phyloP scores from a whole-genome alignment of 2,888 invertebrate species.

The Piscicola geometra region DNA sequence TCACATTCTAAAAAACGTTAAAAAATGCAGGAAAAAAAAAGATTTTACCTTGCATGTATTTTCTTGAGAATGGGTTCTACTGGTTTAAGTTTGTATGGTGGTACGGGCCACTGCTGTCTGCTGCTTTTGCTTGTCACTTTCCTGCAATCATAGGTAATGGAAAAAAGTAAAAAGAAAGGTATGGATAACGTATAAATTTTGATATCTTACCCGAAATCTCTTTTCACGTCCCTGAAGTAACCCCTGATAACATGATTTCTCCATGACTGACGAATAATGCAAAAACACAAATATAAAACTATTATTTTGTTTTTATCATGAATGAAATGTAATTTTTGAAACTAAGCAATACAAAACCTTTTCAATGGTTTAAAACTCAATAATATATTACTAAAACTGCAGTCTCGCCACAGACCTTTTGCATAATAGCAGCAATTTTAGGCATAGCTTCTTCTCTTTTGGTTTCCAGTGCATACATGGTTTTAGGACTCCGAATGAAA shows the following conservation, averaged over 20 bases:
- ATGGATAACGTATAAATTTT: no score
- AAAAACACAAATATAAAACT: no score
- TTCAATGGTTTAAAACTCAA: no score
- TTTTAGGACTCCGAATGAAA: constrained; percentile 86
- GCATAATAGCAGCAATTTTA: constrained; percentile 81
- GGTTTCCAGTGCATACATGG: constrained; percentile 80
- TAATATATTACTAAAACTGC: neutral
- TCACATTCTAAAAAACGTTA: neutral
- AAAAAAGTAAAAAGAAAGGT: no score
- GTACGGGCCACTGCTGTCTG: constrained; percentile 69
- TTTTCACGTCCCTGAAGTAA: constrained; percentile 17
- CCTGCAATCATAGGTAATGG: no score
- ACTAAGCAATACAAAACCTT: no score
- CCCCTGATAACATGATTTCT: constrained; percentile 26
- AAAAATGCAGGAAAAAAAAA: constrained; percentile 3
- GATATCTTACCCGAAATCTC: constrained; percentile 13
- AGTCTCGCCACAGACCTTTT: constrained; percentile 68
- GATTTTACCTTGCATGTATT: constrained; percentile 49
- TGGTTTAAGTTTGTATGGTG: constrained; percentile 67
- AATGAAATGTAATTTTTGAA: no score
- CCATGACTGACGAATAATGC: constrained; percentile 21
- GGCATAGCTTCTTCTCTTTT: constrained; percentile 81
- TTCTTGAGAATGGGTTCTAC: constrained; percentile 59
- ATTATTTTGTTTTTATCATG: no score
- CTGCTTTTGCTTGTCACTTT: constrained; percentile 18